Evolutionary conservation across 2,113 vertebrate genomes (phyloP), one percentile per base, ranked within the genome.

Genomic region (Chloroceryle aenea): DNA sequence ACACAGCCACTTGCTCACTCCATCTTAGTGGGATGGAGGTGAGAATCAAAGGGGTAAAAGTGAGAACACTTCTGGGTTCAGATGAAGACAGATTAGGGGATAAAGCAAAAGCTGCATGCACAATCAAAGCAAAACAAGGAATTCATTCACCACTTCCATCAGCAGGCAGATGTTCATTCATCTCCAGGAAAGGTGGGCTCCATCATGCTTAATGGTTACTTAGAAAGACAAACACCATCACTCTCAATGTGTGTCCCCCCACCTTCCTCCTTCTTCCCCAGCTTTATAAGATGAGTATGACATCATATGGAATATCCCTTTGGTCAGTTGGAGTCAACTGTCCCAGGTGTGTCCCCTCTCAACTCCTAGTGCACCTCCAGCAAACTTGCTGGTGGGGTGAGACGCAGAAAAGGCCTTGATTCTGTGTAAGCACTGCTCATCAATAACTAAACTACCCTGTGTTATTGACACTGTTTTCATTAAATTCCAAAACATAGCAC

Each of bases 151-250:
- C 2, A 0, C 7, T 86, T 67, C 15, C 5, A 7, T 34, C 0
- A 4, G 13, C 47, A 55, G 58, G 27, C 12, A 52, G 22, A 10
- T 53, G 27, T 77, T 77, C 63, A 68, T 59, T 43, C 59, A n/a
- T 48, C 34, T 38, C 45, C 56, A 62, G 66, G 29, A 62, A 26
- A 91, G 22, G 26, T 34, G 36, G 10, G 9, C 19, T 82, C 5
- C n/a, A 21, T 25, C 34, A 30, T 0, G 0, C 1, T 0, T 18
- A 11, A 16, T 0, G 1, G 20, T 56, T 29, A 47, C n/a, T 84
- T 67, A n/a, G 29, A 25, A 71, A 21, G 34, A 45, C 4, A 61
- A 79, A 66, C 38, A 40, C 38, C 38, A 40, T 56, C 0, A 4
- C 25, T 84, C 42, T 21, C 32, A 85, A 25, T 3, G 1, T 3